Conservation (phyloP, 2,888 invertebrate species). For the Brenthis ino region DNA sequence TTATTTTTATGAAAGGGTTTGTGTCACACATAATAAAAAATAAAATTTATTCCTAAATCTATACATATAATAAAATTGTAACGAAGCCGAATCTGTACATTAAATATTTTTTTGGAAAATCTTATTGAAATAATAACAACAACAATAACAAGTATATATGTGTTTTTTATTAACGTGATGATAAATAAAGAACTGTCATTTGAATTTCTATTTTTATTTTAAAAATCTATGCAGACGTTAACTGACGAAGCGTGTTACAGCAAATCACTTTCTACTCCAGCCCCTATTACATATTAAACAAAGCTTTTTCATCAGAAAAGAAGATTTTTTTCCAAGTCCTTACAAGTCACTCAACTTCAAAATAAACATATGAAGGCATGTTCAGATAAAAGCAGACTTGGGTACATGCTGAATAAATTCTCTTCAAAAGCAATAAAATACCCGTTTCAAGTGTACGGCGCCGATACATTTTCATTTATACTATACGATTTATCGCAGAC, state of each 20-base stretch:
- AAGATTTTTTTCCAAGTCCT: conserved; percentile 11
- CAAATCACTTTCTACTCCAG: neutral
- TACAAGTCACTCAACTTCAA: conserved; percentile 21
- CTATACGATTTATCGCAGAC: conserved; percentile 20
- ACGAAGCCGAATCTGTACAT: too few relatives aligned
- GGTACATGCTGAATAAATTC: conserved; percentile 37
- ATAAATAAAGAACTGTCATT: too few relatives aligned
- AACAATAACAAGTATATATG: too few relatives aligned
- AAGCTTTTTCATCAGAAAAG: neutral
- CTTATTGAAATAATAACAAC: too few relatives aligned
- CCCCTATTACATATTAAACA: conserved; percentile 1
- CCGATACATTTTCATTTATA: conserved; percentile 33
- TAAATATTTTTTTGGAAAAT: too few relatives aligned
- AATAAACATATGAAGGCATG: conserved; percentile 33
- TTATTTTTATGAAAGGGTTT: neutral
- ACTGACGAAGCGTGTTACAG: neutral
- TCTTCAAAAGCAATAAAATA: conserved; percentile 39
- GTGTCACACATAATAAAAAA: too few relatives aligned
- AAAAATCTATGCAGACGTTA: too few relatives aligned
- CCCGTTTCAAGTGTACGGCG: conserved; percentile 34
- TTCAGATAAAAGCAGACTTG: conserved; percentile 32
- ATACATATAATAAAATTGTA: too few relatives aligned
- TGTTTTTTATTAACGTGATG: too few relatives aligned
- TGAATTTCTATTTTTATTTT: too few relatives aligned
- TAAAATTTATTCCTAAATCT: too few relatives aligned